Evolutionary conservation across 2,888 invertebrate genomes (phyloP), one percentile per base, ranked within the genome.

Genomic region (Dinocampus coccinellae): DNA sequence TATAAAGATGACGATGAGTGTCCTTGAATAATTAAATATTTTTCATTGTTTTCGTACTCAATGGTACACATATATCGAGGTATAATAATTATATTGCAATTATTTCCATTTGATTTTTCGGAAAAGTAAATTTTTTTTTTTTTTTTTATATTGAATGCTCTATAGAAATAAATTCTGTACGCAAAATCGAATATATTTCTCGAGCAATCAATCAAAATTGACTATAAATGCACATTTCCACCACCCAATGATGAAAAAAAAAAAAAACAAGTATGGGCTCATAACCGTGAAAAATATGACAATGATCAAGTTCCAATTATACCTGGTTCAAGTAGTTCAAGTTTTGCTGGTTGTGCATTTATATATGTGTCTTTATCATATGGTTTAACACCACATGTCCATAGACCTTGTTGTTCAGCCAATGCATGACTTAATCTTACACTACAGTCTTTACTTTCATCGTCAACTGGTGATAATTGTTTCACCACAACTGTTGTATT

Each of bases 241-340:
- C 57, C 39, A 72, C 67, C 58, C 42, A 64, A 34, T 42, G 9
- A 52, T 36, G 64, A 22, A 34, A 58, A 20, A n/a, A n/a, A n/a
- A n/a, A n/a, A n/a, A n/a, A n/a, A n/a, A n/a, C n/a, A n/a, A 34
- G 4, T 47, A 29, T 47, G 64, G 47, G 33, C 55, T 34, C 60
- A 58, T 4, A 13, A 57, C 57, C 57, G n/a, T 29, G 29, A 10
- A 34, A 22, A 57, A 57, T n/a, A 36, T 29, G 36, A 57, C 39
- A 57, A 55, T 34, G 29, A 76, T 84, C 80, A 83, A 78, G 80
- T 81, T 73, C 83, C 82, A 78, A 83, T 81, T 80, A 80, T 86
- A 87, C 87, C 87, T 87, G 85, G 85, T 78, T 87, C 85, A 47
- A 87, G 83, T 65, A 87, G 84, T 71, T 83, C 87, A 73, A 87